Evolutionary conservation across 2,888 invertebrate genomes (phyloP).

Genomic region (Scaptomyza tumidula): DNA sequence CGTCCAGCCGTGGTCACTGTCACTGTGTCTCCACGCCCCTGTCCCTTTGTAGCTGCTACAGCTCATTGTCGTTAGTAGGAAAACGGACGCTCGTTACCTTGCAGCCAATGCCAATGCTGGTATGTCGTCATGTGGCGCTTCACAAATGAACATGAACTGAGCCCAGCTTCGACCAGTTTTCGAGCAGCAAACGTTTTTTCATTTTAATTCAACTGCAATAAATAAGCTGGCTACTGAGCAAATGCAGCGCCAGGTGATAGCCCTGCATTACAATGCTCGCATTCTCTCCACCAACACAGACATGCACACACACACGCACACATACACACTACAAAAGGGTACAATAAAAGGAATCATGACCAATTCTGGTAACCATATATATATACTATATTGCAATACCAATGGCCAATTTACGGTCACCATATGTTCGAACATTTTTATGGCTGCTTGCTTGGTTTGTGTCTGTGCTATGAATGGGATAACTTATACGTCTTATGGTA

Average conservation of each 20-base stretch:
- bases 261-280: constrained; percentile 50
- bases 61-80: constrained; percentile 47
- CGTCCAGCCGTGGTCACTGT: constrained; percentile 51
- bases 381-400: constrained; percentile 18
- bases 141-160: constrained; percentile 58
- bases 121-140: constrained; percentile 39
- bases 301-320: background rate
- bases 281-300: background rate
- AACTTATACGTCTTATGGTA: background rate
- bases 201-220: constrained; percentile 69
- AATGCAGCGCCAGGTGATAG: constrained; percentile 58
- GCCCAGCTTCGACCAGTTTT: constrained; percentile 37
- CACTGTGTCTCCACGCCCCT: fast-evolving
- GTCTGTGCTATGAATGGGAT: background rate
- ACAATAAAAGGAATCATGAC: constrained; percentile 29
- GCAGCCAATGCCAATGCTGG: constrained; percentile 12
- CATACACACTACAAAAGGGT: constrained; percentile 7
- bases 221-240: constrained; percentile 59
- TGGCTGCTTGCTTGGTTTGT: background rate
- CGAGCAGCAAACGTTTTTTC: constrained; percentile 55
- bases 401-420: constrained; percentile 33
- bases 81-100: constrained; percentile 48
- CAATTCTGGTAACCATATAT: constrained; percentile 11
- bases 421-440: background rate
- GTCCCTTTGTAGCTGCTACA: constrained; percentile 25